These are phyloP conservation scores for Philotrypesis tridentata DNA, from an alignment of 1,140 invertebrate genomes.

Conservation along the genomic window DNA sequence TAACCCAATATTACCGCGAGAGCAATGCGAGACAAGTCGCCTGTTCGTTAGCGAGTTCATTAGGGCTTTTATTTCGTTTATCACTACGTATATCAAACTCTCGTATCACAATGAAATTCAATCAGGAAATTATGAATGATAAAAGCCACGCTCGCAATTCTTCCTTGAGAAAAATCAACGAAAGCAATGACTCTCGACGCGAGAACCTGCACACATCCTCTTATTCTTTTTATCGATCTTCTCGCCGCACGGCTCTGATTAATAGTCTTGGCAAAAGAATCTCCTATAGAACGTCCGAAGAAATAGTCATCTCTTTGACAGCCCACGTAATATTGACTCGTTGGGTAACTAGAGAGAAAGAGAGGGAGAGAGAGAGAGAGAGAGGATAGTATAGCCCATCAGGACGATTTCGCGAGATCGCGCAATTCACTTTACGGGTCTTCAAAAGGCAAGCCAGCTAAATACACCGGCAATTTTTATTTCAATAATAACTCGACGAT, in stretches of 20 bases:
- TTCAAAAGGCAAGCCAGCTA: conserved; percentile 14
- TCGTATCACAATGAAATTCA: too few relatives aligned
- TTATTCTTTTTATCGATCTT: conserved; percentile 12
- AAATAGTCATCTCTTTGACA: neutral
- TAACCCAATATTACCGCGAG: too few relatives aligned
- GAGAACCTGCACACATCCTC: neutral
- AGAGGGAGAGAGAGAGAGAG: too few relatives aligned
- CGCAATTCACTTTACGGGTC: neutral
- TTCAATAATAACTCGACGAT: neutral
- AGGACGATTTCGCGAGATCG: neutral
- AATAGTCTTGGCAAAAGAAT: conserved; percentile 1
- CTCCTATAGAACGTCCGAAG: neutral
- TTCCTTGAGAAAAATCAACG: neutral
- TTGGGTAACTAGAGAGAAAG: neutral
- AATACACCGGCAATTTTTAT: neutral
- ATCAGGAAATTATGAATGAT: conserved; percentile 9
- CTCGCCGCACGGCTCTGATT: conserved; percentile 1
- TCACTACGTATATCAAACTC: too few relatives aligned
- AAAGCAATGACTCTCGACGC: neutral
- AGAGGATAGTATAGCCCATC: neutral
- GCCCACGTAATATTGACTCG: neutral
- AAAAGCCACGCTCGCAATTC: neutral
- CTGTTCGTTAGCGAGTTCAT: too few relatives aligned
- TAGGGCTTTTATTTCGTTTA: too few relatives aligned
- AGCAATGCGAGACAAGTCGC: too few relatives aligned